Evolutionary conservation across 1,140 invertebrate genomes (phyloP).

Genomic region (Pteromalus puparum): DNA sequence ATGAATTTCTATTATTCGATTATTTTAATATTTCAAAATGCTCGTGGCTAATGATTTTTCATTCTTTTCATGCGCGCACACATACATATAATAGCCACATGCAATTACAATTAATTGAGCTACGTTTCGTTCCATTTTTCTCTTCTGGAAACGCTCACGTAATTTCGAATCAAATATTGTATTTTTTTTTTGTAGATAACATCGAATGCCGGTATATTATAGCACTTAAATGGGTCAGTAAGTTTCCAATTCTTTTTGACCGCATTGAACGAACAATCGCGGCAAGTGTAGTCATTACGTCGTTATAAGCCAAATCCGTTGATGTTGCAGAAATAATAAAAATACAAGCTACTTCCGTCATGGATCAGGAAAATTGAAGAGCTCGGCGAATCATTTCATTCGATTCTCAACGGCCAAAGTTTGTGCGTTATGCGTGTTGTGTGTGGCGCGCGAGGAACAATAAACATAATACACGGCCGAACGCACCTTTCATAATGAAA

Average conservation of each 20-base stretch:
- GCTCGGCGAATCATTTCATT: background rate
- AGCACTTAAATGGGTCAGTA: slow-evolving; percentile 32
- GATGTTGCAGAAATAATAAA: slow-evolving; percentile 27
- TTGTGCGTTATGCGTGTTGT: background rate
- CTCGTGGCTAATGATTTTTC: background rate
- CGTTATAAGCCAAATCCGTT: background rate
- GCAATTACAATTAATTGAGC: background rate
- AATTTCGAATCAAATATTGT: slow-evolving; percentile 2
- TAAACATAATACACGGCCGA: slow-evolving; percentile 41
- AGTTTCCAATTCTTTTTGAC: slow-evolving; percentile 12
- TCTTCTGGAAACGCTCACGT: background rate
- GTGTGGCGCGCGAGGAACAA: background rate
- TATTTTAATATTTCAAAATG: background rate
- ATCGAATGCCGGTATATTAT: slow-evolving; percentile 7
- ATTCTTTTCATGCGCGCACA: background rate
- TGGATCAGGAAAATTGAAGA: slow-evolving; percentile 28
- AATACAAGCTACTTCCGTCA: slow-evolving; percentile 12
- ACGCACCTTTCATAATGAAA: slow-evolving; percentile 50
- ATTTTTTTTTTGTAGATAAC: slow-evolving; percentile 30
- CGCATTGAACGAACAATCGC: background rate
- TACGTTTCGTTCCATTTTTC: background rate
- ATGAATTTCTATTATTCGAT: background rate
- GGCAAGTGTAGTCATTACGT: slow-evolving; percentile 4
- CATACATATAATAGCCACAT: background rate
- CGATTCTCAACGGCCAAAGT: background rate